Conservation (phyloP, 2,113 vertebrate genomes). For the Thamnophis sirtalis region DNA sequence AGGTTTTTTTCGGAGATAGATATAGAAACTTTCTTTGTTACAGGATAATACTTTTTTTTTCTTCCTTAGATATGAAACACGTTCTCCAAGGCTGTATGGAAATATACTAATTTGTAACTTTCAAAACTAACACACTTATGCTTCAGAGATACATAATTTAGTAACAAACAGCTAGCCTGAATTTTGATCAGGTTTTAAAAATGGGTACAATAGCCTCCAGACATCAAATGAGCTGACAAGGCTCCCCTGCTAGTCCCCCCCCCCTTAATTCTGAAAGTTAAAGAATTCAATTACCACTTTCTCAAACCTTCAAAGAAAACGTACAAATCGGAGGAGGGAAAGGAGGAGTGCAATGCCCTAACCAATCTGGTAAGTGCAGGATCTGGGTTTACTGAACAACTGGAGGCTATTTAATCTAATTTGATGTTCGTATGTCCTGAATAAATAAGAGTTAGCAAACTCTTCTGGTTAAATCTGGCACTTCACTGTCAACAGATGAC, state of each 20-base stretch:
- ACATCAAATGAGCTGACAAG: constrained; percentile 72
- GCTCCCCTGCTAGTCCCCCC: constrained; percentile 59
- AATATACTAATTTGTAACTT: constrained; percentile 78
- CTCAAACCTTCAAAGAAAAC: constrained; percentile 57
- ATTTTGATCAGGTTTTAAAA: constrained; percentile 76
- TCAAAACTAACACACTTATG: constrained; percentile 73
- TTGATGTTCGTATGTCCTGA: not conserved
- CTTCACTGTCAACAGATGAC: not conserved
- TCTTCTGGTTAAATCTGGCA: constrained; percentile 12
- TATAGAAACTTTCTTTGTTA: constrained; percentile 63
- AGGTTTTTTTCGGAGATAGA: constrained; percentile 35
- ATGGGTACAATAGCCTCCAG: constrained; percentile 65
- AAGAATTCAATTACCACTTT: constrained; percentile 48
- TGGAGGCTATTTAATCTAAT: not conserved
- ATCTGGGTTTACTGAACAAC: not conserved
- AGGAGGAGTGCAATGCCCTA: not conserved
- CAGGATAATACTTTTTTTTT: constrained; percentile 66
- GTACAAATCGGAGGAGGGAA: constrained; percentile 49
- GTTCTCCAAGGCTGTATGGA: constrained; percentile 76
- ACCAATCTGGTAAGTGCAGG: constrained; percentile 26
- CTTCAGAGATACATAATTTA: constrained; percentile 81
- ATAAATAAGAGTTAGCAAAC: not conserved
- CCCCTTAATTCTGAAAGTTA: constrained; percentile 54
- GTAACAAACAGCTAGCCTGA: constrained; percentile 71
- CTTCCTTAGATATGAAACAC: constrained; percentile 64